These are phyloP conservation scores for Euplexia lucipara DNA, from an alignment of 2,888 invertebrate genomes.

Conservation along the genomic window DNA sequence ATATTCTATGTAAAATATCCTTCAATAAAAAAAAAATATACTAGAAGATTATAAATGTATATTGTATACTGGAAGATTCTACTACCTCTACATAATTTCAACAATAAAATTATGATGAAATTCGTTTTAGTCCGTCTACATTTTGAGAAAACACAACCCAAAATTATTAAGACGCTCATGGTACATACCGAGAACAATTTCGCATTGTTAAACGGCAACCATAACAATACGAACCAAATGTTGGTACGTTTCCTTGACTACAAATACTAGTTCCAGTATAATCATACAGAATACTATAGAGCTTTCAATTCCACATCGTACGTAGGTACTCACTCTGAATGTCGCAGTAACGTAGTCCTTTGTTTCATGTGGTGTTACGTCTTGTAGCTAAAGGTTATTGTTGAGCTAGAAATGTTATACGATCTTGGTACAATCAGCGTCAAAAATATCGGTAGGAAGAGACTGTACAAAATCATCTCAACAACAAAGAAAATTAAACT, in stretches of 20 bases:
- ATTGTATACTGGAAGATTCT: too few relatives aligned
- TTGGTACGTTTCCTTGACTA: not conserved
- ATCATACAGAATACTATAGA: slow-evolving; percentile 8
- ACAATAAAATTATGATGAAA: too few relatives aligned
- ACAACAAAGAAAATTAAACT: too few relatives aligned
- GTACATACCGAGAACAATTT: slow-evolving; percentile 8
- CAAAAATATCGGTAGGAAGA: too few relatives aligned
- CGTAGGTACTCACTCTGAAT: not conserved
- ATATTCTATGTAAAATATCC: too few relatives aligned
- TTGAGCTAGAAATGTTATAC: slow-evolving; percentile 1
- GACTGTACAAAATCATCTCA: too few relatives aligned
- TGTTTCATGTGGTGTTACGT: slow-evolving; percentile 19
- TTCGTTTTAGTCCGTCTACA: too few relatives aligned
- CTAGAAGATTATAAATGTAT: too few relatives aligned
- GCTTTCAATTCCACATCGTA: slow-evolving; percentile 20
- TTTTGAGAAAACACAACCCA: not conserved
- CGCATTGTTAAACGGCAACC: not conserved
- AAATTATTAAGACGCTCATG: too few relatives aligned
- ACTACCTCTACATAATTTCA: too few relatives aligned
- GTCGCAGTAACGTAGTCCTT: slow-evolving; percentile 16
- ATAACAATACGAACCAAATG: slow-evolving; percentile 9
- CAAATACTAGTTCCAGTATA: slow-evolving; percentile 14
- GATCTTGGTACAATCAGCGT: not conserved
- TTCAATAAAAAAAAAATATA: too few relatives aligned
- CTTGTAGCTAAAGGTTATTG: slow-evolving; percentile 9